Evolutionary conservation across 2,888 invertebrate species (phyloP), one percentile per base, ranked within the genome.

Genomic region (Sesamia inferens): DNA sequence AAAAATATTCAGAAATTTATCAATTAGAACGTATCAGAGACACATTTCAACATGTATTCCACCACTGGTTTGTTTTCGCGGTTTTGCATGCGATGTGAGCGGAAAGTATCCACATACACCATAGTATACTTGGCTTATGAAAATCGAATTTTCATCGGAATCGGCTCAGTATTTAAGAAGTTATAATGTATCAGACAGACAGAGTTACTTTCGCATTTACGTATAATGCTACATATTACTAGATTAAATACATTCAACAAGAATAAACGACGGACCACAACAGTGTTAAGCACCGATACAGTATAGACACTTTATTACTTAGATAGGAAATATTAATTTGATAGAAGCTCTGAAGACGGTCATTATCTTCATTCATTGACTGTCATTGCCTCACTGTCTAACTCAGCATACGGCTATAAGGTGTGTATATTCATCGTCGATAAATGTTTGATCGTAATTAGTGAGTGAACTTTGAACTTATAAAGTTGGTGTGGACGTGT

Each of bases 311-410:
- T 84, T 85, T 83, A 86, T 88, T 85, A 86, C 82, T 81, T 84
- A 84, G 76, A 78, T 79, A 85, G 87, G 83, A 89, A 87, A 88
- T 89, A 90, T 87, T 86, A 86, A 86, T 86, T 90, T 90, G 85
- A 83, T 83, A 79, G 80, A 79, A 81, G 82, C 83, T 84, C 76
- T 84, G 72, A 67, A 58, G 67, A 70, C 66, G 47, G 75, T 3
- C 31, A 31, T 31, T 31, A 31, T 31, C 31, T 31, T 31, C 31
- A 31, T 31, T 31, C 31, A 31, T 31, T 31, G 86, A 89, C 85
- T 87, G 88, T 89, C 85, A 90, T 90, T 84, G 76, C 82, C 79
- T 62, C 74, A 66, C 64, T 68, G 65, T 79, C 65, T 83, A 78
- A 71, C 31, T 31, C 1, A 31, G 64, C 31, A 70, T 10, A 58